Base-by-base conservation (phyloP, 92 coral and sea anemone species). In the Umimayanthus kanabou region DNA sequence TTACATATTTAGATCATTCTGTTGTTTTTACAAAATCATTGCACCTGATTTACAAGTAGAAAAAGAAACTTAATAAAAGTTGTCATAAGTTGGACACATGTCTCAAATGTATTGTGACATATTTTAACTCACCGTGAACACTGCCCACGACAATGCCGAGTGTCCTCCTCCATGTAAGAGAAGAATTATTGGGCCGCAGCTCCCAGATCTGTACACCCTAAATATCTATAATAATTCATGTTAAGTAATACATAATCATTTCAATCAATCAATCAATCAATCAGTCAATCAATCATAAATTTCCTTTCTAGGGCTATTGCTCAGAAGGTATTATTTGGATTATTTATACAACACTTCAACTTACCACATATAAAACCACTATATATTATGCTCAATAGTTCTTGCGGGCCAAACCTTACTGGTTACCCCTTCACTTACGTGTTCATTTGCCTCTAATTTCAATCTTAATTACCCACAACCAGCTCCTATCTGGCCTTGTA, bases 91-190 rank as follows among this genome's bases (percentile, higher is more conserved):
- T 0, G 2, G 16, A 71, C 9, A 23, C 9, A 26, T 71, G 3
- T 67, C 4, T 20, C 30, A 22, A 4, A 9, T 53, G 4, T 53
- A 13, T 15, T 13, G 18, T 53, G 58, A 53, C 20, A 53, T 18
- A 70, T 29, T 84, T 67, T 1, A 25, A 92, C 98, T 81, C 72
- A 94, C 96, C 2, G 98, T 91, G 69, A 95, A 95, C 83, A 97
- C 90, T 53, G 99, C 92, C 99, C 99, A 97, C 16, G 99, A 92
- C 15, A 97, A 86, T 71, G 99, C 99, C 28, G 99, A 97, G 84
- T 95, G 98, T 25, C 99, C 99, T 37, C 99, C 99, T 69, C 99
- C 99, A 91, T 97, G 99, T 26, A 97, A 83, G 50, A 95, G 85
- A 58, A 97, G 76, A 64, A 97, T 78, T 6, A 97, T 67, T 7